A percentile compares a stretch with the other conserved stretches of the same genome.
These are phyloP conservation scores for Dinoponera quadriceps DNA, from an alignment of 1,140 invertebrate genomes.

Conservation along the genomic window DNA sequence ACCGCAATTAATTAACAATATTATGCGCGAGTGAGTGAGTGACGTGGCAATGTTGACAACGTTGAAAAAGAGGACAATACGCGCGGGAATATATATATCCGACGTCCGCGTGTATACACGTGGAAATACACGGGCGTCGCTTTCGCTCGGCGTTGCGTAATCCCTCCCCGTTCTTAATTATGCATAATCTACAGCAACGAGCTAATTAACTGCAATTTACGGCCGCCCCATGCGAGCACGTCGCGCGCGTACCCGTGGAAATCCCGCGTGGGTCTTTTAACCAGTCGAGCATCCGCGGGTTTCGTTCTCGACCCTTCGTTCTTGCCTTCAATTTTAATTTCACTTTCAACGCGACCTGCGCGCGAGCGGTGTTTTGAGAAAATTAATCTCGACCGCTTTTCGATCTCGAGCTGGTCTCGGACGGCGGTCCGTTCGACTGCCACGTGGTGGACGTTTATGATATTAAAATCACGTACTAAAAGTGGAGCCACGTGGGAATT, in stretches of 20 bases:
- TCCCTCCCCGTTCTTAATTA: constrained; percentile 59
- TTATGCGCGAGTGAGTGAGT: background rate
- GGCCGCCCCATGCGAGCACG: constrained; percentile 14
- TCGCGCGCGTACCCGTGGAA: constrained; percentile 27
- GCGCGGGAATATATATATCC: background rate
- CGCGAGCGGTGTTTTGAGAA: constrained; percentile 34
- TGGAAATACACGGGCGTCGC: constrained; percentile 1
- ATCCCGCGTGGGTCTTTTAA: constrained; percentile 6
- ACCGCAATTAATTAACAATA: constrained; percentile 23
- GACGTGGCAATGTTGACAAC: constrained; percentile 9
- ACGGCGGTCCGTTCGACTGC: constrained; percentile 29
- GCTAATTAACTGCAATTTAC: constrained; percentile 77
- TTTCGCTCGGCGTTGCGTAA: constrained; percentile 45
- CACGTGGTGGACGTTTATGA: constrained; percentile 46
- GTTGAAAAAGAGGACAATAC: constrained; percentile 3
- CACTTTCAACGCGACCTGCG: background rate
- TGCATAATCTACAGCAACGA: constrained; percentile 66
- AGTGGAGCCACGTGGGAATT: background rate
- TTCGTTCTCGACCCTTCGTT: background rate
- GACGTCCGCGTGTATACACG: background rate
- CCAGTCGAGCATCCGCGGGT: background rate
- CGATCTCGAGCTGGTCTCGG: constrained; percentile 35
- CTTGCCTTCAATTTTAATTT: constrained; percentile 41
- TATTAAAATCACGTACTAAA: constrained; percentile 64
- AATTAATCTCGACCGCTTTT: constrained; percentile 56